These are phyloP conservation scores for Cataglyphis cursor DNA, from an alignment of 2,888 invertebrate species.

Conservation along the genomic window DNA sequence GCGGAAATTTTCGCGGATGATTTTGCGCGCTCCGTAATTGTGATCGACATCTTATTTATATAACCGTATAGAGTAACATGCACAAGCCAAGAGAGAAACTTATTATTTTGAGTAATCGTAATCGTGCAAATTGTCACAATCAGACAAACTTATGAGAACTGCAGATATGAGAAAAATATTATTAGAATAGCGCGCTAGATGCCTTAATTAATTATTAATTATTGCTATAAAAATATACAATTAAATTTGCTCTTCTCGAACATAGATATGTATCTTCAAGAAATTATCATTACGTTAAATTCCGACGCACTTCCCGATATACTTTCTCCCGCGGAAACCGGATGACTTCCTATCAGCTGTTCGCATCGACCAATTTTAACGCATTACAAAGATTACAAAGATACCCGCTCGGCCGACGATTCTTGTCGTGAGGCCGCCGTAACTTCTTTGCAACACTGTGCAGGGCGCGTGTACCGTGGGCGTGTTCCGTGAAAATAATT, in stretches of 20 bases:
- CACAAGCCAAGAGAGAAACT: background rate
- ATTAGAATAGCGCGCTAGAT: background rate
- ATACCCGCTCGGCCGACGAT: conserved; percentile 1
- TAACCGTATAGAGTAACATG: background rate
- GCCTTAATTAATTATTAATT: background rate
- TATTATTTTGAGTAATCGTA: background rate
- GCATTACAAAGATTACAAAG: conserved; percentile 10
- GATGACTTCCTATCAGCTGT: background rate
- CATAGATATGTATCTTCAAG: background rate
- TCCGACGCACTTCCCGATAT: background rate
- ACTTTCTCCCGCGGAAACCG: background rate
- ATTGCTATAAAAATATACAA: background rate
- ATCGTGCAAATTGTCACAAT: background rate
- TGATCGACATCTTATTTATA: conserved; percentile 54
- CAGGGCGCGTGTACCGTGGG: conserved; percentile 26
- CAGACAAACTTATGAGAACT: background rate
- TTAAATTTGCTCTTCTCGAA: background rate
- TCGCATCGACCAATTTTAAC: conserved; percentile 38
- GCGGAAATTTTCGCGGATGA: conserved; percentile 46
- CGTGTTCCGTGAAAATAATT: conserved; percentile 58
- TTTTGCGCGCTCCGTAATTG: conserved; percentile 51
- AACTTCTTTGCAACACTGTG: conserved; percentile 50
- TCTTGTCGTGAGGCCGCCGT: background rate
- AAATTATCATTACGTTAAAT: conserved; percentile 1
- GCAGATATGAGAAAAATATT: background rate